Evolutionary conservation across 2,888 invertebrate species (phyloP).

Genomic region (Eristalis arbustorum): DNA sequence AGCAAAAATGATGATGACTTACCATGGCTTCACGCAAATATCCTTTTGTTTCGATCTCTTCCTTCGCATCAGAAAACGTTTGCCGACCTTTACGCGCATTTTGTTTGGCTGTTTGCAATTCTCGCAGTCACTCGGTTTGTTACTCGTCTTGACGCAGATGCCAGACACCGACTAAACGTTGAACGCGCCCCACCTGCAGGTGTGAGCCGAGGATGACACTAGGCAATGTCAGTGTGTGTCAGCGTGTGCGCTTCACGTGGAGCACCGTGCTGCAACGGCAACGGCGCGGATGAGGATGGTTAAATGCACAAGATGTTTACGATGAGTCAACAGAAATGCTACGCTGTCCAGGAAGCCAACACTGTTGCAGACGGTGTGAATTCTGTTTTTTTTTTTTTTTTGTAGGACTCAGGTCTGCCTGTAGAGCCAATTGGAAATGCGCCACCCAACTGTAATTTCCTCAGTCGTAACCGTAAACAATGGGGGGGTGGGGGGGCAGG

Average conservation of each 20-base stretch:
- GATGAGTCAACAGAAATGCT: constrained; percentile 36
- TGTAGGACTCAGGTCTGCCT: neutral
- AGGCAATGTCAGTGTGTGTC: neutral
- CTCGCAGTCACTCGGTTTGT: constrained; percentile 9
- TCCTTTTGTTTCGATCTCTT: constrained; percentile 75
- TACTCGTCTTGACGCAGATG: constrained; percentile 60
- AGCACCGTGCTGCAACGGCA: neutral
- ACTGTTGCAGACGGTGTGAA: neutral
- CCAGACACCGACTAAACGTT: neutral
- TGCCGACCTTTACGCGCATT: constrained; percentile 78
- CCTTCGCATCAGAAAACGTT: constrained; percentile 76
- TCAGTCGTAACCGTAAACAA: neutral
- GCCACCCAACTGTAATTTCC: neutral
- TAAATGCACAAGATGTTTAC: constrained; percentile 15
- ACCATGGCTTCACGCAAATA: constrained; percentile 78
- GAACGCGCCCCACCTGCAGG: constrained; percentile 37
- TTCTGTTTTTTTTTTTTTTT: neutral
- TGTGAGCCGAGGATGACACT: neutral
- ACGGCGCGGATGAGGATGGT: neutral
- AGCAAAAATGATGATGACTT: constrained; percentile 71
- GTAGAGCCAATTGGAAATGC: neutral
- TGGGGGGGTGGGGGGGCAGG: too few relatives aligned
- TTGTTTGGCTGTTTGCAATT: constrained; percentile 1
- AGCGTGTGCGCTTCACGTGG: constrained; percentile 3
- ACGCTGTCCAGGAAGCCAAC: neutral